Base-by-base conservation (phyloP, 2,797 vertebrate species). In the Serranus cabrilla region DNA sequence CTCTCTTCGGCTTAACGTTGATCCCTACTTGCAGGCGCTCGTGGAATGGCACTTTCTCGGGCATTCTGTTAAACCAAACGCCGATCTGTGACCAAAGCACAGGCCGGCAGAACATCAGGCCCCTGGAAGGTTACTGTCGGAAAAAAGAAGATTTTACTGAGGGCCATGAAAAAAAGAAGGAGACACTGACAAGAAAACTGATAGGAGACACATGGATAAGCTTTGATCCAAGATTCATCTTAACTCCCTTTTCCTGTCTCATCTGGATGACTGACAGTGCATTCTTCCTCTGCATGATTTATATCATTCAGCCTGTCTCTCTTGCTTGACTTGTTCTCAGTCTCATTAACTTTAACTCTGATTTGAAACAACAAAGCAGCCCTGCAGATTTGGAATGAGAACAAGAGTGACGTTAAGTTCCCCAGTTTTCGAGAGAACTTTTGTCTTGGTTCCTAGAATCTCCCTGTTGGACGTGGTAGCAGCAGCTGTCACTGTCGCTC, bases 401-500 rank as follows among this genome's bases (percentile, higher is more conserved):
- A 77, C 62, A 51, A 63, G 5, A 78, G 72, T 31, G 71, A 61
- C 56, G 25, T 25, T 81, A 73, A 89, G 78, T 80, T 71, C 60
- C n/a, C 78, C 83, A 52, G 51, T 16, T 83, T 72, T 85, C 80
- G 45, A 4, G 54, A 69, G 75, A 84, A 54, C 68, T 58, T 76
- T 65, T 82, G 65, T 85, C 57, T 66, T 67, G 82, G 73, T 91
- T 92, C 87, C 90, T 89, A 77, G 85, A 93, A 94, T 89, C 81
- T 40, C 68, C 87, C 73, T 63, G 79, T 91, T 89, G 84, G 88
- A 93, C 55, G 80, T 72, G 71, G 78, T 80, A 89, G 85, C 86
- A 91, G 92, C 94, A 95, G 94, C 94, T 95, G 94, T 89, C 92
- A 78, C 85, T 62, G 83, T 89, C 89, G 45, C 84, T 87, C 81